Base-by-base conservation (phyloP, 2,888 invertebrate genomes). In the Scrobipalpa atriplicella region DNA sequence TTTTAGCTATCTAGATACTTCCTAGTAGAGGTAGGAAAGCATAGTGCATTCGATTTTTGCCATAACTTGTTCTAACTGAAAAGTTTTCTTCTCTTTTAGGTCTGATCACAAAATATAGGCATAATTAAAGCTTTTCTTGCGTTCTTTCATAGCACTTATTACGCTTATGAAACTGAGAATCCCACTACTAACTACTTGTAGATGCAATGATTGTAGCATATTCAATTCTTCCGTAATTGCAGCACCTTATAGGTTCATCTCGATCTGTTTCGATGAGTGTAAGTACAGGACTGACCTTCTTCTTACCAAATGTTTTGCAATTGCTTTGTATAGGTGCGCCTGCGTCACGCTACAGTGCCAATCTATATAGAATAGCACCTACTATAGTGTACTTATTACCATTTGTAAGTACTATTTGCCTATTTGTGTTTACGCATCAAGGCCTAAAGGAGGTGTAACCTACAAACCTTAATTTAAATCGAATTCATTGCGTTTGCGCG, bases 251-350 rank as follows among this genome's bases (percentile, higher is more conserved):
- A 16, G 47, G 47, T 47, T 47, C 47, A 47, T 47, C n/a, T 47
- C 16, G 47, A 47, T 47, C 47, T 16, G 47, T 47, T 47, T 47
- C 16, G 47, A 47, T 47, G 16, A n/a, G 7, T 47, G 47, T n/a
- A 47, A 47, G 16, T 47, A 47, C 47, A 6, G 16, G 6, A 38
- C n/a, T 36, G 16, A n/a, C 36, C 58, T 38, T 38, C 58, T 38
- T 38, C 58, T 58, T 58, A 58, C 36, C 16, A 38, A 36, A 58
- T 38, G 58, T 58, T 36, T 38, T 58, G 58, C 36, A 58, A 58
- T 58, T n/a, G 58, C 6, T 58, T 29, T 16, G 58, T 38, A 58
- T 29, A 58, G 58, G 58, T 38, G 58, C 58, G 58, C 29, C 16
- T n/a, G 58, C 58, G 58, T 58, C 38, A 36, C 58, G 58, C 38